These are phyloP conservation scores for Scalopus aquaticus DNA, from an alignment of 2,113 vertebrate species.

Conservation along the genomic window DNA sequence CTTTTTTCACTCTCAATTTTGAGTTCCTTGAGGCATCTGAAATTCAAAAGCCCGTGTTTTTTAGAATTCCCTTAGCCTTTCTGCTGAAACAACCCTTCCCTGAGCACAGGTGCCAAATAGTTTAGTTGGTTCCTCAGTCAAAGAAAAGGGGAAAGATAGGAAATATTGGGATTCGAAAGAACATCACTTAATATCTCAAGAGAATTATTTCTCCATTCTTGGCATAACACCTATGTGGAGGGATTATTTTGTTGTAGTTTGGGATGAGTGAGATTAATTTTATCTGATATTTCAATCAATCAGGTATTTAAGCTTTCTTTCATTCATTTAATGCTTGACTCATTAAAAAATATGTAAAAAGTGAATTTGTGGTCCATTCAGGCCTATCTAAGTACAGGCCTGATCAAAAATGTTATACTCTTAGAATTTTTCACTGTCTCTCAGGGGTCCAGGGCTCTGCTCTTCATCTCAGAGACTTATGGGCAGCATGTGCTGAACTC, in stretches of 20 bases:
- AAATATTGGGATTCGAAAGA: background rate
- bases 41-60: background rate
- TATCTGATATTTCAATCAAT: background rate
- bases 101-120: background rate
- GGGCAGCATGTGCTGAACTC: background rate
- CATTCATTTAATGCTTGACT: conserved; percentile 14
- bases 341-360: conserved; percentile 31
- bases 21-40: background rate
- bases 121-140: background rate
- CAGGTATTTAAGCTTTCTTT: background rate
- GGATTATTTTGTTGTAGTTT: background rate
- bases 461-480: background rate
- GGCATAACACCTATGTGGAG: background rate
- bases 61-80: background rate
- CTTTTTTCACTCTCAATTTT: background rate
- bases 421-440: background rate
- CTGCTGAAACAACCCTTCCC: background rate
- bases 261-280: background rate
- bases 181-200: background rate
- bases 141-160: background rate
- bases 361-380: background rate
- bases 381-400: background rate
- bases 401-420: background rate
- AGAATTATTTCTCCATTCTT: background rate
- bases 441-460: background rate